These are phyloP conservation scores for Halcyon malimbica DNA, from an alignment of 2,113 vertebrate species.

Conservation along the genomic window DNA sequence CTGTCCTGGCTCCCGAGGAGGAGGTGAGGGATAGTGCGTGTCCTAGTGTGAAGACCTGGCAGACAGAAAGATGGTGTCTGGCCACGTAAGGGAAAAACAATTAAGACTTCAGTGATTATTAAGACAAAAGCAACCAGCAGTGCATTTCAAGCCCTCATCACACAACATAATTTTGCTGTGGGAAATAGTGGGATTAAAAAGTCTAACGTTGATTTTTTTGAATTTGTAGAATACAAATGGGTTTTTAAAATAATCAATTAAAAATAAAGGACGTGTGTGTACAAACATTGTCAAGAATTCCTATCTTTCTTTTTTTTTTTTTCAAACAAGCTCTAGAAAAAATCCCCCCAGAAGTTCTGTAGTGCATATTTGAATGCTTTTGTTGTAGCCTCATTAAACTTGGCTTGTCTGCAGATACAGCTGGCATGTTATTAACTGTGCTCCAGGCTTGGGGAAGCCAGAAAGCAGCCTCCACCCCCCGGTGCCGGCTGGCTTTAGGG, in stretches of 20 bases:
- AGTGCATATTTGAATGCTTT: conserved; percentile 70
- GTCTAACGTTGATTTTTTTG: conserved; percentile 16
- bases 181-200: conserved; percentile 35
- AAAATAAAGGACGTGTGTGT: background rate
- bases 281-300: conserved; percentile 22
- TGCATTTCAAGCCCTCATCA: conserved; percentile 37
- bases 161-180: conserved; percentile 25
- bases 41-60: conserved; percentile 6
- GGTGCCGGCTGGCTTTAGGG: conserved; percentile 67
- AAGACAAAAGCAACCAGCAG: conserved; percentile 53
- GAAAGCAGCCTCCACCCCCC: conserved; percentile 68
- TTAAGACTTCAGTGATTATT: conserved; percentile 48
- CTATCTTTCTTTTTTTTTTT: conserved; percentile 15
- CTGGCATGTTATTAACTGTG: conserved; percentile 74
- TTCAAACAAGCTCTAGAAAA: conserved; percentile 32
- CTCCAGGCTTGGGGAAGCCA: conserved; percentile 71
- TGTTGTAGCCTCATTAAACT: conserved; percentile 76
- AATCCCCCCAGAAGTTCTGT: conserved; percentile 61
- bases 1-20: background rate
- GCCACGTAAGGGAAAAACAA: background rate
- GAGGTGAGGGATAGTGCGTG: background rate
- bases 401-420: conserved; percentile 75
- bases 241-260: background rate
- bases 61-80: conserved; percentile 5
- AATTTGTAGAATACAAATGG: background rate